Evolutionary conservation across 2,888 invertebrate genomes (phyloP).

Genomic region (Trachelus stipa): DNA sequence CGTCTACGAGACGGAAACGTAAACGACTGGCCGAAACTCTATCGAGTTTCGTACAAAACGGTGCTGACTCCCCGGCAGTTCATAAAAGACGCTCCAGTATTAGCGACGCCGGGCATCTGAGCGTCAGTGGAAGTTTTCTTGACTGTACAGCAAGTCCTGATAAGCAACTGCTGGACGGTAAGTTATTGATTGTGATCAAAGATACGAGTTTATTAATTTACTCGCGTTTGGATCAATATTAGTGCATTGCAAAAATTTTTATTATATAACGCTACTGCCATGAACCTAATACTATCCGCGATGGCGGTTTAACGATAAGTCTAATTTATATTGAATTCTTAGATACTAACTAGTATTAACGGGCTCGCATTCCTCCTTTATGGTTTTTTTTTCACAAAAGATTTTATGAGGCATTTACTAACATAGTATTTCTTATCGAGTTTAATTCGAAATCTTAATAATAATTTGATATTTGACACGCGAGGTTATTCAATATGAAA

Average conservation of each 20-base stretch:
- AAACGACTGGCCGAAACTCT: conserved; percentile 79
- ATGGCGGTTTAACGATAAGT: neutral
- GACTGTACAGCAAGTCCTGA: conserved; percentile 90
- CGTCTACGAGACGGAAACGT: conserved; percentile 79
- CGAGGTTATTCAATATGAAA: neutral
- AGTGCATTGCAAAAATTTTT: conserved; percentile 10
- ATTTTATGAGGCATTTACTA: neutral
- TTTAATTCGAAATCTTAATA: neutral
- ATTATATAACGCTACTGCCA: neutral
- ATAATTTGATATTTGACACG: neutral
- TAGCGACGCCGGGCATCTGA: conserved; percentile 85
- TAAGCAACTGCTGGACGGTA: conserved; percentile 67
- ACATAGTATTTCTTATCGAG: neutral
- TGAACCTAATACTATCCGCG: neutral
- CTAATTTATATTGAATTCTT: neutral
- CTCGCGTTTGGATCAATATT: conserved; percentile 1
- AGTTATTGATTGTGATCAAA: conserved; percentile 24
- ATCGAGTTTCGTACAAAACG: conserved; percentile 71
- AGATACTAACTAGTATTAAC: conserved; percentile 7
- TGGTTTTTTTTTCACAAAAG: neutral
- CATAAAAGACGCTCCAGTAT: conserved; percentile 88
- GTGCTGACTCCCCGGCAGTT: conserved; percentile 69
- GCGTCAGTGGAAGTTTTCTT: conserved; percentile 88
- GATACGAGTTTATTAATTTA: neutral
- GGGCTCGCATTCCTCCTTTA: neutral